phyloP scores from a whole-genome alignment of 2,797 vertebrate species.

The Hydrophis major region DNA sequence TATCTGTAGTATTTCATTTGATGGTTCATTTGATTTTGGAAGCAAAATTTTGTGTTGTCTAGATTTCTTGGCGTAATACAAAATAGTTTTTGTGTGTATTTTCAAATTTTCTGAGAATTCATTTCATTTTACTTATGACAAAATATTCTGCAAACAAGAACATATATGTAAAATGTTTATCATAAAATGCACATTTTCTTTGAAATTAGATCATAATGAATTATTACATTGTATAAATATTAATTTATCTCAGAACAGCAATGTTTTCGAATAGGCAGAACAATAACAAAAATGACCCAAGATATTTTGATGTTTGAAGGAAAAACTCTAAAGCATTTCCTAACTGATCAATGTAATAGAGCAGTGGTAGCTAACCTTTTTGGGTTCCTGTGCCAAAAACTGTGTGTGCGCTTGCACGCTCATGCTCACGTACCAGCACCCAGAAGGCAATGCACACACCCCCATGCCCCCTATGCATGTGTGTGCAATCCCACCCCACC shows the following conservation, averaged over 20 bases:
- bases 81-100: constrained; percentile 46
- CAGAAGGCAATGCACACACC: no score
- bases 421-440: no score
- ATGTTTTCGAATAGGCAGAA: background rate
- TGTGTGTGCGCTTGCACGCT: no score
- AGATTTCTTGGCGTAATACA: constrained; percentile 48
- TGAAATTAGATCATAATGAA: background rate
- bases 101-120: constrained; percentile 30
- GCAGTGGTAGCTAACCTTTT: no score
- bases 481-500: no score
- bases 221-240: background rate
- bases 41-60: constrained; percentile 55
- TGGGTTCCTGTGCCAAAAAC: no score
- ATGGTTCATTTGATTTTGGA: constrained; percentile 49
- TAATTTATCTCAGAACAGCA: background rate
- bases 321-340: background rate
- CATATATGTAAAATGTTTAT: background rate
- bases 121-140: constrained; percentile 14
- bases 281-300: background rate
- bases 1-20: constrained; percentile 66
- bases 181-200: background rate
- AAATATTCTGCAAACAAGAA: background rate
- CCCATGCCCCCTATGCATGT: no score
- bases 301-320: background rate
- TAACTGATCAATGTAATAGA: background rate